Percentiles rank a stretch among this genome's conserved stretches.
These are phyloP conservation scores for Lasius fuliginosus DNA, from an alignment of 2,888 invertebrate genomes.

Conservation along the genomic window DNA sequence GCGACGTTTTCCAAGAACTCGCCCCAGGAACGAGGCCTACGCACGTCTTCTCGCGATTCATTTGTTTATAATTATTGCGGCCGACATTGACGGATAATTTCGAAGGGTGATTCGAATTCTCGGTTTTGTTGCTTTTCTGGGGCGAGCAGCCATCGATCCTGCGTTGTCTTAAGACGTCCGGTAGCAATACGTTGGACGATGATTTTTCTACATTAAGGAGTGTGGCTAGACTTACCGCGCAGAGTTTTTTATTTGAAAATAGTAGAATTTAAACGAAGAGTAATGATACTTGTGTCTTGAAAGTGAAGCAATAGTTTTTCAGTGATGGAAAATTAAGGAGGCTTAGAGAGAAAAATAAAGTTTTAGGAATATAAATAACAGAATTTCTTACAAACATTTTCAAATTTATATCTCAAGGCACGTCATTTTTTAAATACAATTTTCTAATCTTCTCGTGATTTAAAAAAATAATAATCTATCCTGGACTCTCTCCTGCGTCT, in stretches of 20 bases:
- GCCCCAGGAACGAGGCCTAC: slow-evolving; percentile 36
- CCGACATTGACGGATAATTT: slow-evolving; percentile 64
- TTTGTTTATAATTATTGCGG: slow-evolving; percentile 70
- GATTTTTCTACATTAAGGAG: slow-evolving; percentile 41
- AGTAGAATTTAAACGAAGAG: slow-evolving; percentile 32
- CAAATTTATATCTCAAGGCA: neutral
- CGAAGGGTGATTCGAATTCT: slow-evolving; percentile 55
- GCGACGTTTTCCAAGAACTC: slow-evolving; percentile 71
- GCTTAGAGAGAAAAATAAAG: neutral
- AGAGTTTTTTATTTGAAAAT: neutral
- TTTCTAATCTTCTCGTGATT: slow-evolving; percentile 16
- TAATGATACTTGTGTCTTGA: slow-evolving; percentile 17
- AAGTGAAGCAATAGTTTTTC: slow-evolving; percentile 11
- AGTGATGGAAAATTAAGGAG: neutral
- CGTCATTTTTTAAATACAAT: neutral
- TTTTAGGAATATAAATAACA: neutral
- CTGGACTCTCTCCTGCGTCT: neutral
- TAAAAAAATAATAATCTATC: neutral
- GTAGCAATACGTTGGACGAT: slow-evolving; percentile 9
- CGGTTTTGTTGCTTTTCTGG: slow-evolving; percentile 12
- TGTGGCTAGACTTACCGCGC: neutral
- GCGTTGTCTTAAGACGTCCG: slow-evolving; percentile 6
- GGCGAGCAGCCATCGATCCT: slow-evolving; percentile 23
- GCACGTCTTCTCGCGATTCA: slow-evolving; percentile 39
- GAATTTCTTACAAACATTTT: neutral